phyloP scores from a whole-genome alignment of 2,888 invertebrate genomes.

The Toxonevra muliebris region DNA sequence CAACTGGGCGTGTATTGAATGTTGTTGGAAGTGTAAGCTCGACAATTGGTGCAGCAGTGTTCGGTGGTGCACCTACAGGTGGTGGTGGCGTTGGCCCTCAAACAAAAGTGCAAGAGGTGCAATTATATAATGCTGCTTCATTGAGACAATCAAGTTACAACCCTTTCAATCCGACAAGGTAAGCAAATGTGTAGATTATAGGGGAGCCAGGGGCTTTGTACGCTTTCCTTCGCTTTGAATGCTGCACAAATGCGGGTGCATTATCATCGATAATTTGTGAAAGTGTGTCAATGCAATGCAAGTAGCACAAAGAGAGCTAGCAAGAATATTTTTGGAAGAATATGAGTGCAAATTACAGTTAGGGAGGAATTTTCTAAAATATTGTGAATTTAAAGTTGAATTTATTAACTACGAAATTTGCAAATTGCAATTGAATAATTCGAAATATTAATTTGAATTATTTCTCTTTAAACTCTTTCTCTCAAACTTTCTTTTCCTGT shows the following conservation, averaged over 20 bases:
- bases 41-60: slow-evolving; percentile 39
- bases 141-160: slow-evolving; percentile 56
- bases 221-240: too few species aligned
- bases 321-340: too few species aligned
- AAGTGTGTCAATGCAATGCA: too few species aligned
- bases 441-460: background rate
- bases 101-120: slow-evolving; percentile 46
- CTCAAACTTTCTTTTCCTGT: background rate
- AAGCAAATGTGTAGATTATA: slow-evolving; percentile 38
- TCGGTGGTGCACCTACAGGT: slow-evolving; percentile 50
- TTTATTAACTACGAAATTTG: too few species aligned
- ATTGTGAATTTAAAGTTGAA: too few species aligned
- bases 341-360: too few species aligned
- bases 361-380: too few species aligned
- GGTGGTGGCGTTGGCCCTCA: slow-evolving; percentile 2
- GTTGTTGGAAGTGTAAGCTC: slow-evolving; percentile 40
- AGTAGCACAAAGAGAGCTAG: background rate
- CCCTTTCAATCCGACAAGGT: slow-evolving; percentile 62
- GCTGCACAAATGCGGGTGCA: too few species aligned
- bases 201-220: slow-evolving; percentile 9
- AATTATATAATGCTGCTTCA: slow-evolving; percentile 53
- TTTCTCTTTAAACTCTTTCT: background rate
- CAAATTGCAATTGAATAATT: too few species aligned
- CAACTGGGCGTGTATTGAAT: slow-evolving; percentile 46
- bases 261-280: too few species aligned